Base-by-base conservation (phyloP, 1,140 invertebrate species). In the Magallana angulata region DNA sequence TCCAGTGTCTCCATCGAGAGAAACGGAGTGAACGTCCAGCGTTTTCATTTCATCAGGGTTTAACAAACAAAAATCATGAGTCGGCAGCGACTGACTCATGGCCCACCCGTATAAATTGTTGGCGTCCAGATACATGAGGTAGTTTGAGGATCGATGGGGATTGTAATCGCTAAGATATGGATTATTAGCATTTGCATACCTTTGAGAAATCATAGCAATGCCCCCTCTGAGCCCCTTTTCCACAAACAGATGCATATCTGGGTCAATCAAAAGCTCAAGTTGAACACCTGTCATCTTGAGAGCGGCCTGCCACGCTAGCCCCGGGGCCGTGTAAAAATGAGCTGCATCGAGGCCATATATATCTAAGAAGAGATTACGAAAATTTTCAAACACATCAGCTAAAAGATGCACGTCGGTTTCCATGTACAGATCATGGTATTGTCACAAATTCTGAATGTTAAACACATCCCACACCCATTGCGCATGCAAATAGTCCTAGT, bases 61-160 rank as follows among this genome's bases (percentile, higher is more conserved):
- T 4, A 80, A 12, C 82, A 82, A 87, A n/a, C 59, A n/a, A 36
- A 87, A 87, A 8, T 80, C 82, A 24, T 36, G 58, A 11, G 83
- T 83, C 7, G 82, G 82, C 8, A 87, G 83, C 1, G 86, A 36
- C 36, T 82, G 60, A 59, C 56, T 84, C 86, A 84, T 87, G 56
- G 62, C 81, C 64, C 84, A 85, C 0, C 91, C 88, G 87, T 94
- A 93, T 24, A 93, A 85, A 87, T 90, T 92, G 92, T 24, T 24
- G 18, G 18, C 18, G 18, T 24, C 18, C 18, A 24, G 18, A 24
- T 24, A 24, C 24, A 91, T 86, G 71, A 92, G 91, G 56, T 89
- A 90, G 89, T 86, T 88, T 24, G 82, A 60, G 14, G 82, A 8
- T 57, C 80, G 18, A 9, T n/a, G 36, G 1, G 86, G 86, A 24